phyloP scores from a whole-genome alignment of 2,797 vertebrate genomes.

The Eremophila alpestris region DNA sequence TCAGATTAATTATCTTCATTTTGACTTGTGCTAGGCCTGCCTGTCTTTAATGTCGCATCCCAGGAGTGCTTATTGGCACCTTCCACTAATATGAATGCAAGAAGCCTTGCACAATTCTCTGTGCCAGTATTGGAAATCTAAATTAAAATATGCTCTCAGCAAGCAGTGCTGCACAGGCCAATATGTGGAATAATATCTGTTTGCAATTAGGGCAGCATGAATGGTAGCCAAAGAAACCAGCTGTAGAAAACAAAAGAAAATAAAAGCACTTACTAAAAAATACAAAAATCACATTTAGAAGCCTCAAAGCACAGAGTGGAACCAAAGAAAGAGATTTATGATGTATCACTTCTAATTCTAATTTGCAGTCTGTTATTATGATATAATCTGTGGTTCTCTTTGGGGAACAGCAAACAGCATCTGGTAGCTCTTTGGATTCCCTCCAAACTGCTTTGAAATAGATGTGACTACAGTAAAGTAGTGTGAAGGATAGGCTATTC shows the following conservation, averaged over 20 bases:
- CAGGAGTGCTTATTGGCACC: not conserved
- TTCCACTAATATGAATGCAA: not conserved
- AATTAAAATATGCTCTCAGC: not conserved
- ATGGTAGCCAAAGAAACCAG: not conserved
- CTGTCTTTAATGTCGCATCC: not conserved
- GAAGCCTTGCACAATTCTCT: not conserved
- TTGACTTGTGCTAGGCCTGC: not conserved
- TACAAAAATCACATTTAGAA: not conserved
- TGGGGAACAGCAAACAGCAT: constrained; percentile 35
- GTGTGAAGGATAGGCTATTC: not conserved
- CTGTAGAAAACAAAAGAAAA: constrained; percentile 10
- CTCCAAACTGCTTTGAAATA: constrained; percentile 47
- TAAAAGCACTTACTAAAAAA: not conserved
- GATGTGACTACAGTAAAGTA: not conserved
- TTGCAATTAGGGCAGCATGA: not conserved
- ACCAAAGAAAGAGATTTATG: not conserved
- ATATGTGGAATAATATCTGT: not conserved
- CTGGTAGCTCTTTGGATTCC: constrained; percentile 52
- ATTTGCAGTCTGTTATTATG: constrained; percentile 36
- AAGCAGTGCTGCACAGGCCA: not conserved
- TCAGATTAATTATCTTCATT: not conserved
- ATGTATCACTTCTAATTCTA: constrained; percentile 9
- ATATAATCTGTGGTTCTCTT: constrained; percentile 38
- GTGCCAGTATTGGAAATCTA: not conserved
- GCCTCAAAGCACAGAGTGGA: not conserved